phyloP scores from a whole-genome alignment of 2,888 invertebrate genomes.

The Sinhomidia bicolor region DNA sequence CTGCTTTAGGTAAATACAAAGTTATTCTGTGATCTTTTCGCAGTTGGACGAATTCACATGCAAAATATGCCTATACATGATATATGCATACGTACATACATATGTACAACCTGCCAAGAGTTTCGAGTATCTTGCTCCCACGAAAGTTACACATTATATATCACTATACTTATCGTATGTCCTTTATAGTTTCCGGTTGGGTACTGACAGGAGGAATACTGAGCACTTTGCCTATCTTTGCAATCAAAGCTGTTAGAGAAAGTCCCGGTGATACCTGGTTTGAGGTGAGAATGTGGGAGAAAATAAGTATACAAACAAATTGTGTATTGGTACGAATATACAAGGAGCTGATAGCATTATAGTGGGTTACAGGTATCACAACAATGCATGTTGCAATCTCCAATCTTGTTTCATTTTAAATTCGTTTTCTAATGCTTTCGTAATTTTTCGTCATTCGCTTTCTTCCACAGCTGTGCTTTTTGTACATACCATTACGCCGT shows the following conservation, averaged over 20 bases:
- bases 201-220: slow-evolving; percentile 81
- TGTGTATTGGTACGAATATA: not conserved
- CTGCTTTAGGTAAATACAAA: slow-evolving; percentile 52
- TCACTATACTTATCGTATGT: not conserved
- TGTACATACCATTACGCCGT: no score
- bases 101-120: no score
- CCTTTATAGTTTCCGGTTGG: slow-evolving; percentile 67
- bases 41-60: no score
- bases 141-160: not conserved
- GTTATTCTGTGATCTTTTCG: not conserved
- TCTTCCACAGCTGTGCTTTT: not conserved
- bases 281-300: slow-evolving; percentile 37
- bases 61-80: not conserved
- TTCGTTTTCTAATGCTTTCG: not conserved
- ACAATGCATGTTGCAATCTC: no score
- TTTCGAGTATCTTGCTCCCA: no score
- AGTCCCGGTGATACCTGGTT: slow-evolving; percentile 49
- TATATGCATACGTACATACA: not conserved
- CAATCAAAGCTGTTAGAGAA: slow-evolving; percentile 81
- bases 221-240: slow-evolving; percentile 83
- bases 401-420: no score
- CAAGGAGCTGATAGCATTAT: no score
- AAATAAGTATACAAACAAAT: not conserved
- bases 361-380: not conserved
- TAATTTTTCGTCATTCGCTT: not conserved